phyloP scores from a whole-genome alignment of 2,113 vertebrate species.

The Xiphorhynchus elegans region DNA sequence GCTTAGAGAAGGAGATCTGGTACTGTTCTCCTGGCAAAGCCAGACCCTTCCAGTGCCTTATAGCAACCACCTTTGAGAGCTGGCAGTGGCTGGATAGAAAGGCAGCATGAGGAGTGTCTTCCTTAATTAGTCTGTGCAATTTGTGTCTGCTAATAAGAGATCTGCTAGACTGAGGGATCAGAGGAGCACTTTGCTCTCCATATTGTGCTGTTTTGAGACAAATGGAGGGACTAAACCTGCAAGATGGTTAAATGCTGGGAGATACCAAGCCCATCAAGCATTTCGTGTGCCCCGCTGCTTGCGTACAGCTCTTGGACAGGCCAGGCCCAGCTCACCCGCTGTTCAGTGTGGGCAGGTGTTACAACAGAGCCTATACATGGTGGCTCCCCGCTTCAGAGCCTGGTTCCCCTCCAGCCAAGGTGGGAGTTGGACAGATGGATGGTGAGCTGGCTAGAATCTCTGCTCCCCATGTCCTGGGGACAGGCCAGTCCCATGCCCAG shows the following conservation, averaged over 20 bases:
- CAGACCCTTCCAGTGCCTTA: neutral
- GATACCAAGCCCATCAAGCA: neutral
- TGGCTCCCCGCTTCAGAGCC: neutral
- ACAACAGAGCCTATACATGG: rapidly evolving
- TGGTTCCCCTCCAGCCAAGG: neutral
- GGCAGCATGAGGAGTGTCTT: neutral
- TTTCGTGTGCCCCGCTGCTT: neutral
- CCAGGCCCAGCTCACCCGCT: neutral
- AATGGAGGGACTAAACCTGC: neutral
- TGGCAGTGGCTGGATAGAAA: neutral
- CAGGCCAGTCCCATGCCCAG: neutral
- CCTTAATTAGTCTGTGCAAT: neutral
- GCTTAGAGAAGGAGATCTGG: neutral
- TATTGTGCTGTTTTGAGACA: neutral
- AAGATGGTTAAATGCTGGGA: neutral
- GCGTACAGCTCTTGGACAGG: neutral
- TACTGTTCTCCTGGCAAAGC: neutral
- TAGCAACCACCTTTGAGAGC: neutral
- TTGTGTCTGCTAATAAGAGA: neutral
- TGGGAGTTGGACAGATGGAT: neutral
- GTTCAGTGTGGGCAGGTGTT: neutral
- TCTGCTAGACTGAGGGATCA: neutral
- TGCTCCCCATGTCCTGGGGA: neutral
- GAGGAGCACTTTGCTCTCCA: neutral
- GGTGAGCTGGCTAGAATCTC: neutral